Evolutionary conservation across 2,113 vertebrate species (phyloP).

Genomic region (Amblyornis subalaris): DNA sequence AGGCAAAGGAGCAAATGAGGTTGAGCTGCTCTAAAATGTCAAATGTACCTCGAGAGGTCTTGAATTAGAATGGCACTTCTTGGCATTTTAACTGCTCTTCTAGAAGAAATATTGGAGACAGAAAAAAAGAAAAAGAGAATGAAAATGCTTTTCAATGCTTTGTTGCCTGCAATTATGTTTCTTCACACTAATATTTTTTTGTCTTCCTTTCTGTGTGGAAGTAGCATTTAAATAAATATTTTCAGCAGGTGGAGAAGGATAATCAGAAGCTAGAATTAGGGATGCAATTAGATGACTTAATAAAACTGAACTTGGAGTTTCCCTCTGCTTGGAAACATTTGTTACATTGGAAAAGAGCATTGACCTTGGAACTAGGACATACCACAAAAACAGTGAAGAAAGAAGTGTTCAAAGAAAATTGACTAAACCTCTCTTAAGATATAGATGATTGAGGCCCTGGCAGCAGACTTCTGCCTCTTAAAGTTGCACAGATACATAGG

Average conservation of each 20-base stretch:
- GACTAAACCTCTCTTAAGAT: background rate
- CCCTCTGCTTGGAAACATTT: background rate
- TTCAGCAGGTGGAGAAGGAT: background rate
- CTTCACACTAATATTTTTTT: background rate
- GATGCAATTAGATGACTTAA: background rate
- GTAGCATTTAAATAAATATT: background rate
- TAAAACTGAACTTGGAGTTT: background rate
- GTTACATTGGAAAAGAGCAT: background rate
- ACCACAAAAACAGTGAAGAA: background rate
- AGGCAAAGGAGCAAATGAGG: background rate
- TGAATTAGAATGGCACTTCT: background rate
- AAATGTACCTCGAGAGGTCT: background rate
- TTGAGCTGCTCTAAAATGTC: constrained; percentile 33
- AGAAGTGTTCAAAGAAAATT: background rate
- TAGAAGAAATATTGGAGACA: background rate
- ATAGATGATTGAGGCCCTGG: accelerated
- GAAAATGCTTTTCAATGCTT: background rate
- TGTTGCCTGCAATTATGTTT: background rate
- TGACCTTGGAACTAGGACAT: background rate
- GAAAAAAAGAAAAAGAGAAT: background rate
- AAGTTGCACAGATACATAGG: background rate
- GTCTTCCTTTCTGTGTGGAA: background rate
- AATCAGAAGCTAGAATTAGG: background rate
- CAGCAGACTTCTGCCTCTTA: background rate
- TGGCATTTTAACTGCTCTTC: background rate